Conservation (phyloP, 2,797 vertebrate genomes). For the Tiaroga cobitis region DNA sequence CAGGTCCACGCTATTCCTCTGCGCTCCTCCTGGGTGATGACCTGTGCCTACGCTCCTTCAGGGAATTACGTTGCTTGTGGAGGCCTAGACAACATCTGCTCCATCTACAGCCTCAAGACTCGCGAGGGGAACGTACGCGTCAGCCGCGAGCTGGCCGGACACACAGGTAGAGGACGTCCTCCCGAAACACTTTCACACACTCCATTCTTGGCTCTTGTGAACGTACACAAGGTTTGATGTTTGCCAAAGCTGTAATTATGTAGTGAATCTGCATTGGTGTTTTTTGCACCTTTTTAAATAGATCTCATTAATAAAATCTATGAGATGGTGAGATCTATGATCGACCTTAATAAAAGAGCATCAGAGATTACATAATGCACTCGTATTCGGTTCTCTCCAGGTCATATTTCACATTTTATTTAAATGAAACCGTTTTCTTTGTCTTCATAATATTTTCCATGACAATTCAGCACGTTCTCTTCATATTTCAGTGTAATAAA, state of each 20-base stretch:
- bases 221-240: neutral
- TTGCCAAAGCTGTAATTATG: neutral
- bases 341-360: neutral
- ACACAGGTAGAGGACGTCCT: conserved; percentile 84
- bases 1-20: conserved; percentile 98
- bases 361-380: neutral
- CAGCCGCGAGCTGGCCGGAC: conserved; percentile 97
- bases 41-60: conserved; percentile 97
- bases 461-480: neutral
- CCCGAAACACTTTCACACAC: neutral
- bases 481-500: neutral
- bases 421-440: neutral
- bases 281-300: neutral
- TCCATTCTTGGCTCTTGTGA: neutral
- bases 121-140: conserved; percentile 99
- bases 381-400: neutral
- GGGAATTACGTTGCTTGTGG: conserved; percentile 99
- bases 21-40: conserved; percentile 99
- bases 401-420: neutral
- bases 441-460: neutral
- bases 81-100: conserved; percentile 99
- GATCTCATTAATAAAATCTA: neutral
- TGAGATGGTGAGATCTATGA: neutral
- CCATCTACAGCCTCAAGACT: conserved; percentile 99
- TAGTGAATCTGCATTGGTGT: neutral